These are phyloP conservation scores for Sphaeramia orbicularis DNA, from an alignment of 2,797 vertebrate genomes.

Conservation along the genomic window DNA sequence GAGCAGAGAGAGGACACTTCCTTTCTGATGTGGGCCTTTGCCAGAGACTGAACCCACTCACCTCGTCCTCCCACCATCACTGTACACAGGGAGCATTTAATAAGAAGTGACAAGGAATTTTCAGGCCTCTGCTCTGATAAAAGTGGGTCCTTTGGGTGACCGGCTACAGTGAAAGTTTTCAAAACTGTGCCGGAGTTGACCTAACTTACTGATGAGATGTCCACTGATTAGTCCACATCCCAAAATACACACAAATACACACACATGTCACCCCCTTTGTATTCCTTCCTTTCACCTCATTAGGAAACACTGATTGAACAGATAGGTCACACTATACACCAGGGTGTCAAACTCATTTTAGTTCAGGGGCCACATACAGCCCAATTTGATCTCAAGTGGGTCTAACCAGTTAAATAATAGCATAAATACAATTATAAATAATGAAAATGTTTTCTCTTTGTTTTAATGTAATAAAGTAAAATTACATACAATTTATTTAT, in stretches of 20 bases:
- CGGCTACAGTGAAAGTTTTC: slow-evolving; percentile 16
- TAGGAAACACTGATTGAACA: slow-evolving; percentile 16
- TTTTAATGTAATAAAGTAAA: too few species aligned
- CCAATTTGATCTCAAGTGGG: too few species aligned
- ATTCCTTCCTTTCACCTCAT: not conserved
- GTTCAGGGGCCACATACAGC: too few species aligned
- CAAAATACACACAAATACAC: not conserved
- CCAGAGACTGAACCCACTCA: slow-evolving; percentile 13
- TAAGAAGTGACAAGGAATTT: slow-evolving; percentile 55
- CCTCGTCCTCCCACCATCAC: slow-evolving; percentile 7
- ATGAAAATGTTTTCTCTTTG: too few species aligned
- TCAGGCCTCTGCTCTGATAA: slow-evolving; percentile 33
- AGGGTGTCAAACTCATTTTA: too few species aligned
- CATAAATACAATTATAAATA: too few species aligned
- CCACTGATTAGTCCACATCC: not conserved
- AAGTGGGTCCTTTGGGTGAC: slow-evolving; percentile 33
- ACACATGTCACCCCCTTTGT: not conserved
- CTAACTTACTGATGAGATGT: slow-evolving; percentile 2
- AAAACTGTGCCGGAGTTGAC: slow-evolving; percentile 19
- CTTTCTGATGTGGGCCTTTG: not conserved
- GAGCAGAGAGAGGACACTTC: not conserved
- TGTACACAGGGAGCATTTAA: slow-evolving; percentile 34
- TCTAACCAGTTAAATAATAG: too few species aligned
- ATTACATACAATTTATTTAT: too few species aligned
- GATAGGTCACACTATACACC: not conserved